phyloP scores from a whole-genome alignment of 2,113 vertebrate species.

The Chaetodon auriga region DNA sequence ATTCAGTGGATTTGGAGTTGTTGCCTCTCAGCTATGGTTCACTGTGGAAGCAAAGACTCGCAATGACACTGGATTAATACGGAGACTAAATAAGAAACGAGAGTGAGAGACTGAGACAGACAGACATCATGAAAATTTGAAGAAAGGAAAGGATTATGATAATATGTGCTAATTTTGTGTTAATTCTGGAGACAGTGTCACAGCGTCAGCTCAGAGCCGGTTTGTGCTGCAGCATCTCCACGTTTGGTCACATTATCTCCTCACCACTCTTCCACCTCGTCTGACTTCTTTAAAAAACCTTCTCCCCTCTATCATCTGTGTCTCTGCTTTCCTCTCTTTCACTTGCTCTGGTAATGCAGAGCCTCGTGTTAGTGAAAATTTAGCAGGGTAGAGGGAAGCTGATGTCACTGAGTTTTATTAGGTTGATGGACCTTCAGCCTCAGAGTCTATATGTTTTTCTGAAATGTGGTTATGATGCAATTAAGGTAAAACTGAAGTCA shows the following conservation, averaged over 20 bases:
- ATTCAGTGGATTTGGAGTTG: slow-evolving; percentile 24
- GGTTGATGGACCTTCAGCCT: neutral
- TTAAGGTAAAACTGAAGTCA: slow-evolving; percentile 19
- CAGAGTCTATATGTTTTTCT: slow-evolving; percentile 16
- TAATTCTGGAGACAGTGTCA: slow-evolving; percentile 53
- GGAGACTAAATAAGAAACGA: slow-evolving; percentile 1
- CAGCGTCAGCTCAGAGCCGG: slow-evolving; percentile 43
- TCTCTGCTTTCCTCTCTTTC: neutral
- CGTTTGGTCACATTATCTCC: slow-evolving; percentile 17
- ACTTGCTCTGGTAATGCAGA: neutral
- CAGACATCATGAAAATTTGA: slow-evolving; percentile 32
- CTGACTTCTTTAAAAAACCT: slow-evolving; percentile 13
- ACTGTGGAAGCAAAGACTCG: slow-evolving; percentile 24
- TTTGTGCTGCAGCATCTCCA: slow-evolving; percentile 34
- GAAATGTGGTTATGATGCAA: slow-evolving; percentile 15
- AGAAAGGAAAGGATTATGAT: slow-evolving; percentile 64
- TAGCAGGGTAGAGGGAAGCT: neutral
- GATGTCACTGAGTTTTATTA: neutral
- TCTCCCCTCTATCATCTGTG: neutral
- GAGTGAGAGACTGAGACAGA: slow-evolving; percentile 18
- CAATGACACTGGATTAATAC: slow-evolving; percentile 30
- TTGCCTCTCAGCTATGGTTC: slow-evolving; percentile 16
- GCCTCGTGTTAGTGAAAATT: neutral
- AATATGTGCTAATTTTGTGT: slow-evolving; percentile 71
- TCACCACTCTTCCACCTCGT: slow-evolving; percentile 20